Conservation (phyloP, 1,140 invertebrate species). For the Atopsyche davidsoni region DNA sequence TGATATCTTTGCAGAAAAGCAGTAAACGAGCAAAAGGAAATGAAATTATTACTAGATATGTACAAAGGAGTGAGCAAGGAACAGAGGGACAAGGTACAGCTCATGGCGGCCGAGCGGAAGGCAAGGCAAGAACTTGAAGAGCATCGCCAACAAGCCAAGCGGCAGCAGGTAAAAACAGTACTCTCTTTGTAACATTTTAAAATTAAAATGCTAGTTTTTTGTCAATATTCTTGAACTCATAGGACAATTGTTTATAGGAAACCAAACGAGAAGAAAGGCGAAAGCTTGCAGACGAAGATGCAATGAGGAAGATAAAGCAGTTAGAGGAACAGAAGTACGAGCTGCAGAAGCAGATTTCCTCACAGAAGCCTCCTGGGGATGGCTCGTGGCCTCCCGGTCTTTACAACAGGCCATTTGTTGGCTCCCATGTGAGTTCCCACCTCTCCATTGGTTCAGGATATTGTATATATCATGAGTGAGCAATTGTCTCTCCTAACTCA, state of each 20-base stretch:
- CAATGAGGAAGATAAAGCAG: conserved; percentile 89
- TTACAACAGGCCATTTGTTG: conserved; percentile 55
- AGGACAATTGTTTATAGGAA: conserved; percentile 54
- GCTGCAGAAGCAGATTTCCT: conserved; percentile 74
- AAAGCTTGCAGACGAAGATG: conserved; percentile 92
- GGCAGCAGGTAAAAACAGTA: conserved; percentile 60
- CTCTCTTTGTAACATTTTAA: no score
- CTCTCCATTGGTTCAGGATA: no score
- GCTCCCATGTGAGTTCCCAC: conserved; percentile 50
- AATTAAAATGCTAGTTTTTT: no score
- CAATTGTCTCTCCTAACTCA: no score
- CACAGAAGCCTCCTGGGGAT: conserved; percentile 71
- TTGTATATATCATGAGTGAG: no score
- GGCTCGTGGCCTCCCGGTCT: conserved; percentile 44
- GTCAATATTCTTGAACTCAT: no score
- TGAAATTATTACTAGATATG: conserved; percentile 94
- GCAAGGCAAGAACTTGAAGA: conserved; percentile 85
- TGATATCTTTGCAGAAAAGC: conserved; percentile 68
- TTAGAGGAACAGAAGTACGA: conserved; percentile 86
- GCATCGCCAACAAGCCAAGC: conserved; percentile 74
- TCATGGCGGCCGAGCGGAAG: conserved; percentile 94
- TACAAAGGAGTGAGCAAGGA: conserved; percentile 96
- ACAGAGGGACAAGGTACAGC: conserved; percentile 89
- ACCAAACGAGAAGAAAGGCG: conserved; percentile 87
- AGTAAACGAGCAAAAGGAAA: conserved; percentile 83